These are phyloP conservation scores for Anableps anableps DNA, from an alignment of 2,797 vertebrate species.

Conservation along the genomic window DNA sequence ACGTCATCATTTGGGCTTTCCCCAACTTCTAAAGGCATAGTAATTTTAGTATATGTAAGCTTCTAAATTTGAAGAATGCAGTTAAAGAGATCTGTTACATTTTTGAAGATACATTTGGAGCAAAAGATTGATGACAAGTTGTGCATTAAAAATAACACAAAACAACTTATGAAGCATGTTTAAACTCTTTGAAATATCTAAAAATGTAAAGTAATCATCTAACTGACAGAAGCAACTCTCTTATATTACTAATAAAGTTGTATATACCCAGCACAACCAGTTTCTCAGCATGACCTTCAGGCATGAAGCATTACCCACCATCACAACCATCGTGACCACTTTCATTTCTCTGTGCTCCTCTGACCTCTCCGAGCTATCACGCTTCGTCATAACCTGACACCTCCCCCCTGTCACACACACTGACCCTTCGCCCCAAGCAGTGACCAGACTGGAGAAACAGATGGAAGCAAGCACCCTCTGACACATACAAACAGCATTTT, in stretches of 20 bases:
- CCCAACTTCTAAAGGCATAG: background rate
- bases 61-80: background rate
- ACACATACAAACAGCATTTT: slow-evolving; percentile 36
- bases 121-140: no score
- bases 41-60: background rate
- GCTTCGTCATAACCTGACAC: slow-evolving; percentile 68
- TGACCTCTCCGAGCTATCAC: slow-evolving; percentile 45
- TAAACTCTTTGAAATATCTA: background rate
- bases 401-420: slow-evolving; percentile 64
- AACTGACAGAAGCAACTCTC: slow-evolving; percentile 12
- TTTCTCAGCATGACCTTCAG: slow-evolving; percentile 54
- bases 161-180: no score
- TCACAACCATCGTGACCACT: slow-evolving; percentile 25
- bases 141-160: no score
- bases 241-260: slow-evolving; percentile 32
- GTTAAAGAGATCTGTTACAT: no score
- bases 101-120: no score
- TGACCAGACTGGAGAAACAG: slow-evolving; percentile 62
- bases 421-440: slow-evolving; percentile 66
- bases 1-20: no score
- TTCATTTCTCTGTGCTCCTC: slow-evolving; percentile 41
- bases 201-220: slow-evolving; percentile 3
- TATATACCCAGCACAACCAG: slow-evolving; percentile 17
- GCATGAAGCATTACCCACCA: slow-evolving; percentile 22
- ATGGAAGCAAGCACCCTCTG: slow-evolving; percentile 45